Evolutionary conservation across 2,888 invertebrate genomes (phyloP), one percentile per base, ranked within the genome.

Genomic region (Theretra japonica): DNA sequence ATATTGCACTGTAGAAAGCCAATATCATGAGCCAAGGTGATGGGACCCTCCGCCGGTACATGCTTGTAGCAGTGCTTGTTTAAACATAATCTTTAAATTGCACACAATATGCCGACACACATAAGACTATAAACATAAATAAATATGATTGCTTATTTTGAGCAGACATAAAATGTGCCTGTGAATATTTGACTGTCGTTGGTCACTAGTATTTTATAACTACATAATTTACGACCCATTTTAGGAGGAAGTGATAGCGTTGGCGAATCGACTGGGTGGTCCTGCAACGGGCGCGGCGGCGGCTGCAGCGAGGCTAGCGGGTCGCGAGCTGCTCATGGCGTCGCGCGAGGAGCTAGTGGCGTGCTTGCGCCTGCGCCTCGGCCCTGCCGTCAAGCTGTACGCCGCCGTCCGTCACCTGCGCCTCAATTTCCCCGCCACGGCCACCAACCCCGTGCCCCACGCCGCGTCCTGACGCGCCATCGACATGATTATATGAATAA

Each of bases 331-430:
- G 75, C 90, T 98, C 70, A 96, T 97, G 95, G 94, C 98, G 76
- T 97, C 96, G 69, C 98, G 98, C 92, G 95, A 96, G 77, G 98
- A 99, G 92, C 95, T 98, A 73, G 95, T 97, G 48, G 95, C 96
- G 62, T 92, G 96, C 75, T 94, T 98, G 80, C 96, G 96, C 70
- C 94, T 98, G 74, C 97, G 97, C 86, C 95, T 98, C 73, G 98
- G 98, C 8, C 98, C 98, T 58, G 97, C 98, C 58, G 95, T 98
- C 77, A 98, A 98, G 77, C 74, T 86, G 53, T 90, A 92, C 88
- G 86, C 88, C 68, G 87, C 88, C 48, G 86, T 92, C 72, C 83
- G 89, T 0, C 88, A 88, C 72, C 85, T 93, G 76, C 87, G 93
- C 28, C 84, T 85, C 56, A 75, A 82, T 70, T 0, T 33, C 33